These are phyloP conservation scores for Poecilobothrus nobilitatus DNA, from an alignment of 2,888 invertebrate genomes.

Conservation along the genomic window DNA sequence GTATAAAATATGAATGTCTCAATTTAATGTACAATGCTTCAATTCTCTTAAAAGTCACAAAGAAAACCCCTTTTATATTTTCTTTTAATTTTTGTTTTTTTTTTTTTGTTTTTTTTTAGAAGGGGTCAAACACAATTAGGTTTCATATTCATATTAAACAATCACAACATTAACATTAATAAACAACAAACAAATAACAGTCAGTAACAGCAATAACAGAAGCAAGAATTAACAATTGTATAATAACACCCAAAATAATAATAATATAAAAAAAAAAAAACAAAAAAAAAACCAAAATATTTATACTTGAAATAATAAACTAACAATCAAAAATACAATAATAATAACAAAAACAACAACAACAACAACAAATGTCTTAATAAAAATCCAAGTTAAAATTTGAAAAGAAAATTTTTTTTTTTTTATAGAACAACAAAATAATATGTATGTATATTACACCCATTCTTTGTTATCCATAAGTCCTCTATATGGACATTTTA, in stretches of 20 bases:
- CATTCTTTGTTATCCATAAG: not conserved
- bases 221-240: not conserved
- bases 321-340: too few relatives aligned
- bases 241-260: not conserved
- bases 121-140: constrained; percentile 1
- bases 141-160: not conserved
- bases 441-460: not conserved
- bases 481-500: not conserved
- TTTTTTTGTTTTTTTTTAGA: not conserved
- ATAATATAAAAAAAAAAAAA: too few relatives aligned
- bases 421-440: not conserved
- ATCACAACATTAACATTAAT: constrained; percentile 3
- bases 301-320: not conserved
- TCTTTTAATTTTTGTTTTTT: not conserved
- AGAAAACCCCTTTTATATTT: not conserved
- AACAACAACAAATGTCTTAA: not conserved
- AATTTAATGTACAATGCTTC: not conserved
- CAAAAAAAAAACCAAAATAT: not conserved
- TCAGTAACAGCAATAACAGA: not conserved
- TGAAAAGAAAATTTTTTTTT: not conserved
- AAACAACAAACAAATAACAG: not conserved
- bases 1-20: not conserved
- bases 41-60: not conserved
- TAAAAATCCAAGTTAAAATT: not conserved
- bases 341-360: not conserved